Evolutionary conservation across 2,888 invertebrate genomes (phyloP), one percentile per base, ranked within the genome.

Genomic region (Melieria crassipennis): DNA sequence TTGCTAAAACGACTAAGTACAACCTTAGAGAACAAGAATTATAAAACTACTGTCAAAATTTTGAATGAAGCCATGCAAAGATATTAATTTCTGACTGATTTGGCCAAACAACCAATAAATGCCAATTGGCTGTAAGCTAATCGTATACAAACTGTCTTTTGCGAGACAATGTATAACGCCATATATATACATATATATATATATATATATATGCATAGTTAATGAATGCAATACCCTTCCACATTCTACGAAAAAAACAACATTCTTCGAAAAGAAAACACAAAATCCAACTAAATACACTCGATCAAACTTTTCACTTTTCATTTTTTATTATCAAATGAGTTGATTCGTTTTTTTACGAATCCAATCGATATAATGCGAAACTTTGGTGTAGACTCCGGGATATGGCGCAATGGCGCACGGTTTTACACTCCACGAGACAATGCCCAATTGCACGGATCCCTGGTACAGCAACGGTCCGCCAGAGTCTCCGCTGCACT

Each of bases 351-450:
- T 81, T 16, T 74, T 75, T 42, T 61, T 62, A 7, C 75, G 68
- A 69, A 86, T 85, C 86, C 86, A 86, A 13, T 79, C 78, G 4
- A 84, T 30, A 52, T 84, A 85, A 61, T 79, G 81, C 4, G 87
- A 79, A 1, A 88, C 87, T 74, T 85, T 85, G 11, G 86, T 83
- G 73, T 84, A 88, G 16, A 88, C 87, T 16, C 87, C 88, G 0
- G 88, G 88, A 76, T 83, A 86, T 4, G 86, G 86, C 4, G 81
- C 77, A 16, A 80, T 71, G 0, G 87, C 79, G 74, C 88, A 88
- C 3, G 88, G 88, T 74, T 88, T 88, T 3, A 80, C 66, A 70
- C 87, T 87, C 88, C 88, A 88, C 2, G 88, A 88, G 4, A 88
- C 88, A 55, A 88, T 83, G 47, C 88, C 88, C 55, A 87, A 80